These are phyloP conservation scores for Mesodorylaimus sp. DNA, from an alignment of 2,888 invertebrate genomes.

Conservation along the genomic window DNA sequence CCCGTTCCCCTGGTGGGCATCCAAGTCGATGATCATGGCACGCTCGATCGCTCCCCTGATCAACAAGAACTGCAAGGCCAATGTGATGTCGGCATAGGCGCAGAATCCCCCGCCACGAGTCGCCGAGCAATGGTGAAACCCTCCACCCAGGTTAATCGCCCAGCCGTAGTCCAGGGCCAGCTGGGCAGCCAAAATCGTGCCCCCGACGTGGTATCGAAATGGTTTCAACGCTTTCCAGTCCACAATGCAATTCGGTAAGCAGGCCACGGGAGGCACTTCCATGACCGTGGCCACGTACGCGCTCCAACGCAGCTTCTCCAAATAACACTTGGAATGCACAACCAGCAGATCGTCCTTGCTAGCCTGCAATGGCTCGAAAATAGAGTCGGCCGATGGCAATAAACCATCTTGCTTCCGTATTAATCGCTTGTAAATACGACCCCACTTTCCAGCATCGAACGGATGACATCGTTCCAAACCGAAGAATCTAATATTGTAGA, in stretches of 20 bases:
- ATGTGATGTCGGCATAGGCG: constrained; percentile 68
- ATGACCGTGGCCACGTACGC: constrained; percentile 57
- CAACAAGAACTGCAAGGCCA: constrained; percentile 51
- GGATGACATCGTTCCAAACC: constrained; percentile 67
- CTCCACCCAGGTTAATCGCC: constrained; percentile 75
- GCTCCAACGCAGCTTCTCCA: constrained; percentile 58
- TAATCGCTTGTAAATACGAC: constrained; percentile 42
- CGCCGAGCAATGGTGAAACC: constrained; percentile 69
- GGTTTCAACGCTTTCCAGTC: constrained; percentile 56
- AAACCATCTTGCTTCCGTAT: constrained; percentile 27
- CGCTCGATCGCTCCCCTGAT: constrained; percentile 36
- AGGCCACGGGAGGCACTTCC: constrained; percentile 52
- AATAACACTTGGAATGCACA: constrained; percentile 55
- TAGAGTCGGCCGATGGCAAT: constrained; percentile 36
- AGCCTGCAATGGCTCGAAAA: constrained; percentile 53
- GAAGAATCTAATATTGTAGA: constrained; percentile 59
- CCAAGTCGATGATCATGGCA: constrained; percentile 67
- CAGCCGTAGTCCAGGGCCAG: constrained; percentile 61
- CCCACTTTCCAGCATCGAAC: constrained; percentile 73
- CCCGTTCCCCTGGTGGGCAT: constrained; percentile 85
- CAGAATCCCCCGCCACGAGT: constrained; percentile 66
- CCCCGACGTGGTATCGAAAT: constrained; percentile 44
- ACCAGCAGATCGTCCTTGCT: constrained; percentile 49
- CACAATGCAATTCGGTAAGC: constrained; percentile 56
- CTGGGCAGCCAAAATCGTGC: constrained; percentile 61